Evolutionary conservation across 2,113 vertebrate species (phyloP).

Genomic region (Halcyon malimbica): DNA sequence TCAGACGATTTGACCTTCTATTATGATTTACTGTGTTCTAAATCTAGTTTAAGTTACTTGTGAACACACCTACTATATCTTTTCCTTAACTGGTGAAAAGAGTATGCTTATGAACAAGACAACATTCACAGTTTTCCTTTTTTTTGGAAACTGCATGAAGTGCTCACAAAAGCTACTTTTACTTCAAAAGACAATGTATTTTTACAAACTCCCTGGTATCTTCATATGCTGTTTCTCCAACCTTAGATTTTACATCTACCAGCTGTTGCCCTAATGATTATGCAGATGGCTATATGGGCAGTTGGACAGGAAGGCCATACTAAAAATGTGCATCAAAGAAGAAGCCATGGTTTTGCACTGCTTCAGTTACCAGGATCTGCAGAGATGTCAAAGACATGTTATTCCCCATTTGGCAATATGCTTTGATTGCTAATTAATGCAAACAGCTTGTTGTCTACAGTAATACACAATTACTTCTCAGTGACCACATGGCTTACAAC

Average conservation of each 20-base stretch:
- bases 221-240: not conserved
- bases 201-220: not conserved
- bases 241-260: not conserved
- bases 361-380: constrained; percentile 52
- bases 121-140: not conserved
- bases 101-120: rapidly evolving
- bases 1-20: not conserved
- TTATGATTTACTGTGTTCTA: not conserved
- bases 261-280: constrained; percentile 30
- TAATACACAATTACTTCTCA: constrained; percentile 67
- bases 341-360: constrained; percentile 8
- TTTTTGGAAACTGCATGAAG: not conserved
- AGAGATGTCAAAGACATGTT: constrained; percentile 68
- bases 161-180: not conserved
- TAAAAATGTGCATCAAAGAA: constrained; percentile 22
- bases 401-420: constrained; percentile 68
- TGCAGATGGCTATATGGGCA: constrained; percentile 28
- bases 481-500: constrained; percentile 71
- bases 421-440: constrained; percentile 75
- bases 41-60: not conserved
- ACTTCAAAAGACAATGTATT: not conserved
- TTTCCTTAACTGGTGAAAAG: not conserved
- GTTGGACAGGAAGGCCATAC: constrained; percentile 26
- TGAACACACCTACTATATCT: not conserved
- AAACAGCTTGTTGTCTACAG: constrained; percentile 73